These are phyloP conservation scores for Brachionichthys hirsutus DNA, from an alignment of 2,113 vertebrate genomes.

Conservation along the genomic window DNA sequence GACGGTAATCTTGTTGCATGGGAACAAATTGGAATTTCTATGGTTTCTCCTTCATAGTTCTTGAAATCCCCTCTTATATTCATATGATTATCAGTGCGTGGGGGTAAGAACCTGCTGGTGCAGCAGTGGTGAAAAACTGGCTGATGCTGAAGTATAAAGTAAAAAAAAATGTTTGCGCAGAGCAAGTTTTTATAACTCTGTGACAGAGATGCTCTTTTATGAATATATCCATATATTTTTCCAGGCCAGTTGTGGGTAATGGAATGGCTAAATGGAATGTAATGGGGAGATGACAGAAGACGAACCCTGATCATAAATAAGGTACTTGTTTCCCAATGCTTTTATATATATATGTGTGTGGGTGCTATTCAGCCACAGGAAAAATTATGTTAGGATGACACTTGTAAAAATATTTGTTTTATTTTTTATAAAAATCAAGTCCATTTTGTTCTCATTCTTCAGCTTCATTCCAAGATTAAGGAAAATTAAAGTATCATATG, in stretches of 20 bases:
- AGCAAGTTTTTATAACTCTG: slow-evolving; percentile 22
- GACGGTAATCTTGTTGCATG: slow-evolving; percentile 70
- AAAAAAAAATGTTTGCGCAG: slow-evolving; percentile 1
- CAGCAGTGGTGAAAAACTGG: slow-evolving; percentile 20
- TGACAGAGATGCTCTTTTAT: slow-evolving; percentile 16
- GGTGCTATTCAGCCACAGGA: slow-evolving; percentile 6
- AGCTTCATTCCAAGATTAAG: slow-evolving; percentile 62
- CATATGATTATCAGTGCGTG: slow-evolving; percentile 37
- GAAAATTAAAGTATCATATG: slow-evolving; percentile 60
- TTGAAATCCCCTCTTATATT: slow-evolving; percentile 41
- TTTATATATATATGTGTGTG: slow-evolving; percentile 11
- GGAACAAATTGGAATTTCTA: slow-evolving; percentile 47
- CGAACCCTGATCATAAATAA: slow-evolving; percentile 31
- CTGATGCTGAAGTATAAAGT: slow-evolving; percentile 13
- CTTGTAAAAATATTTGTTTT: slow-evolving; percentile 48
- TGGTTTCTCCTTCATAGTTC: slow-evolving; percentile 23
- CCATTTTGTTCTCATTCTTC: slow-evolving; percentile 34
- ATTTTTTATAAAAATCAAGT: slow-evolving; percentile 25
- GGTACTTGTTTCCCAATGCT: slow-evolving; percentile 29
- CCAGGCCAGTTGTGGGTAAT: slow-evolving; percentile 43
- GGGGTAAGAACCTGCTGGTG: slow-evolving; percentile 19
- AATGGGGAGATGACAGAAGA: slow-evolving; percentile 16
- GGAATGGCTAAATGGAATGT: slow-evolving; percentile 49
- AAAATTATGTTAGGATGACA: slow-evolving; percentile 38
- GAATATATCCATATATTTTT: slow-evolving; percentile 38